A percentile compares a stretch with the other conserved stretches of the same genome.
Conservation (phyloP, 2,888 invertebrate species). For the Invenusta paracnida region DNA sequence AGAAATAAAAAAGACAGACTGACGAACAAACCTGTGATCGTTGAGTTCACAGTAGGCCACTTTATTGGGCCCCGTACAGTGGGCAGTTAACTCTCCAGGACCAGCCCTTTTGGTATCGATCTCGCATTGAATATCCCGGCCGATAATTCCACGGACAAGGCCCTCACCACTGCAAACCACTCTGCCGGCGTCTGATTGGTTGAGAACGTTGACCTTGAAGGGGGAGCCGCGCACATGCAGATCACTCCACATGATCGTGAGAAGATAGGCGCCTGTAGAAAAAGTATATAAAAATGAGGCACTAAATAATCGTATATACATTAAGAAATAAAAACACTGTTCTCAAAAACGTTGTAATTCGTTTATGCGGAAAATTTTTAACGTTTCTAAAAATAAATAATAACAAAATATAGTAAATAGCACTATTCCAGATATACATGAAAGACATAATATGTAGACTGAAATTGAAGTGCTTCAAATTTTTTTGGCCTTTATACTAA, state of each 20-base stretch:
- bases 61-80: conserved; percentile 81
- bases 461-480: too few relatives aligned
- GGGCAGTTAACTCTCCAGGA: conserved; percentile 78
- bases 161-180: conserved; percentile 82
- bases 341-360: too few relatives aligned
- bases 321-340: too few relatives aligned
- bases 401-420: too few relatives aligned
- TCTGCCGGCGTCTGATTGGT: conserved; percentile 26
- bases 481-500: too few relatives aligned
- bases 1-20: too few relatives aligned
- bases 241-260: conserved; percentile 83
- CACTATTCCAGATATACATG: too few relatives aligned
- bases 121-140: conserved; percentile 86
- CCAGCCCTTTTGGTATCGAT: conserved; percentile 89
- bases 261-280: conserved; percentile 65
- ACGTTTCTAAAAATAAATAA: too few relatives aligned
- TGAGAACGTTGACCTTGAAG: conserved; percentile 49
- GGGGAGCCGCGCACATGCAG: conserved; percentile 72
- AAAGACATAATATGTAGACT: too few relatives aligned
- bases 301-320: too few relatives aligned
- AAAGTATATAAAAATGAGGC: too few relatives aligned
- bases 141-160: conserved; percentile 81
- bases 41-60: conserved; percentile 90
- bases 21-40: conserved; percentile 70
- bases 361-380: too few relatives aligned